These are phyloP conservation scores for Gulo gulo DNA, from an alignment of 2,113 vertebrate species.

Conservation along the genomic window DNA sequence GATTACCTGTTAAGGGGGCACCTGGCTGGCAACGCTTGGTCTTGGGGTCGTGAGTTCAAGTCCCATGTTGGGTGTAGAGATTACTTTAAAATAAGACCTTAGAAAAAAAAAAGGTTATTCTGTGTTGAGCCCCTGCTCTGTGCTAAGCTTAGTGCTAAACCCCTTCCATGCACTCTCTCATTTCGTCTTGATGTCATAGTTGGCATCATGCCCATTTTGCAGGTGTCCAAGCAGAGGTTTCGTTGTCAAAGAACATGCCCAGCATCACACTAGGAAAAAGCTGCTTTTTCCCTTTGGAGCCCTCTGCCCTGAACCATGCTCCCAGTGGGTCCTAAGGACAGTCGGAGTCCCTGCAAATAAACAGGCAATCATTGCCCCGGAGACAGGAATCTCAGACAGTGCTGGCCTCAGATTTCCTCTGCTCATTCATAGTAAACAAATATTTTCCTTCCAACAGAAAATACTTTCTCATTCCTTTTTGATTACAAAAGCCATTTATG, in stretches of 20 bases:
- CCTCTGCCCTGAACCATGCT: not conserved
- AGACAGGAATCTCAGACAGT: not conserved
- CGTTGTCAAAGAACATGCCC: not conserved
- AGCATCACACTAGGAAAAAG: too few relatives aligned
- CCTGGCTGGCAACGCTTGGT: not conserved
- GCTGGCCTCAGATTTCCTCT: not conserved
- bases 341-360: not conserved
- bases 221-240: not conserved
- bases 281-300: not conserved
- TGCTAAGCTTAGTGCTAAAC: not conserved
- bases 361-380: fast-evolving
- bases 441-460: not conserved
- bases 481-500: not conserved
- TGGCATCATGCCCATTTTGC: not conserved
- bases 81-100: not conserved
- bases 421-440: not conserved
- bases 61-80: not conserved
- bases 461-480: not conserved
- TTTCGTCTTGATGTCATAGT: too few relatives aligned
- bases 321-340: fast-evolving
- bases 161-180: not conserved
- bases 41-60: not conserved
- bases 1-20: not conserved
- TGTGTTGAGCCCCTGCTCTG: not conserved
- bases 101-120: not conserved